Evolutionary conservation across 2,888 invertebrate genomes (phyloP).

Genomic region (Protonemura montana): DNA sequence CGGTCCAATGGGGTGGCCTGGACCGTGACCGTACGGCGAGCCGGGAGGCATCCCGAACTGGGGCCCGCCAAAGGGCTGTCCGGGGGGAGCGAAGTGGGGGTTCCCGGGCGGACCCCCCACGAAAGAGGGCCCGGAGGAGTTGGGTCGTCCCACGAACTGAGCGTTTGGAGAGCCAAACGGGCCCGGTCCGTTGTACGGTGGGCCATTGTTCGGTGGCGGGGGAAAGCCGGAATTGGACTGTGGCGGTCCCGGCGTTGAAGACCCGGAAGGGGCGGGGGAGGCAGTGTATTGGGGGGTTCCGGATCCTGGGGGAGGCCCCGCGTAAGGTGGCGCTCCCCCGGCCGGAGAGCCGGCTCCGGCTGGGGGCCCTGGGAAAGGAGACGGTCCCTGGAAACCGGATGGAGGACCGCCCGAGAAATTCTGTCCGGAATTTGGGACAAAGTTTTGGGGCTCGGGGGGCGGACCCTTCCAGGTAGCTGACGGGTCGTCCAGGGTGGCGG

Average conservation of each 20-base stretch:
- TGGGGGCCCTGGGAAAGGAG: slow-evolving; percentile 72
- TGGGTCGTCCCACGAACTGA: slow-evolving; percentile 70
- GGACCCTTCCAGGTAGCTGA: slow-evolving; percentile 82
- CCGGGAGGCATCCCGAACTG: slow-evolving; percentile 76
- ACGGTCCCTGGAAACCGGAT: slow-evolving; percentile 63
- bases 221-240: slow-evolving; percentile 64
- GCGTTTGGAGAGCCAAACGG: slow-evolving; percentile 75
- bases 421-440: slow-evolving; percentile 68
- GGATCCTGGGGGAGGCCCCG: slow-evolving; percentile 73
- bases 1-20: slow-evolving; percentile 65
- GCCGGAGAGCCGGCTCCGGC: slow-evolving; percentile 79
- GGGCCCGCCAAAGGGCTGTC: slow-evolving; percentile 69
- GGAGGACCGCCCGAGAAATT: slow-evolving; percentile 67
- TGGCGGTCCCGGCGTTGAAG: slow-evolving; percentile 79
- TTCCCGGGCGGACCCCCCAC: slow-evolving; percentile 66
- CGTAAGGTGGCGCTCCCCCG: slow-evolving; percentile 74
- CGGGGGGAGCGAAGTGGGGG: slow-evolving; percentile 71
- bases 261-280: slow-evolving; percentile 83
- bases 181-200: slow-evolving; percentile 74
- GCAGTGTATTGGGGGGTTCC: slow-evolving; percentile 85
- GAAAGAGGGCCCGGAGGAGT: slow-evolving; percentile 58
- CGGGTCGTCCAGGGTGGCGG: slow-evolving; percentile 79
- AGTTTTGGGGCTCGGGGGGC: slow-evolving; percentile 69
- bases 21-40: slow-evolving; percentile 73
- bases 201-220: slow-evolving; percentile 59